Evolutionary conservation across 2,113 vertebrate genomes (phyloP), one percentile per base, ranked within the genome.

Genomic region (Syrmaticus mikado): DNA sequence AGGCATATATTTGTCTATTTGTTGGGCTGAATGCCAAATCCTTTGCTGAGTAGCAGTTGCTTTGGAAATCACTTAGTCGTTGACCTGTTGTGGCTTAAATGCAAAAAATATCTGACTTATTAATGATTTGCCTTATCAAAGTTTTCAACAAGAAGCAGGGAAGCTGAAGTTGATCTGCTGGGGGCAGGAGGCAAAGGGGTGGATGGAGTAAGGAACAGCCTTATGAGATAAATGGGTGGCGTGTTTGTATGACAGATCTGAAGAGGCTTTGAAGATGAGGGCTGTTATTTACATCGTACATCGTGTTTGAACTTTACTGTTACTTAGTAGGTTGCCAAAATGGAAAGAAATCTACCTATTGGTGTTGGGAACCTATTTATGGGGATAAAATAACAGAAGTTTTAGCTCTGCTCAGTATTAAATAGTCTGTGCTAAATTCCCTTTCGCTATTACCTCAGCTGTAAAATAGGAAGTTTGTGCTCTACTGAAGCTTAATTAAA

Each of bases 401-500:
- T 84, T 76, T 93, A 68, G 7, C 67, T 78, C 12, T 3, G 64
- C 32, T 94, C 68, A 78, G 32, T 89, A 50, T 92, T 82, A 70
- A 92, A 55, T 48, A 79, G 65, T 52, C 76, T 82, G n/a, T 85
- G 83, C 58, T 76, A 87, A 62, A 70, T 36, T 75, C 92, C 30
- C 36, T 65, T 38, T 91, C 41, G 52, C 92, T 87, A 70, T 87
- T 92, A 87, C 77, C 75, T 97, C 90, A 79, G 58, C 80, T 89
- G 92, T 96, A 92, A 95, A 92, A 93, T 81, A 67, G 75, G 68
- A 76, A 80, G 73, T 93, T 85, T 90, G 91, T 80, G 90, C 77
- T 95, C 87, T 89, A 50, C 43, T 91, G 90, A 95, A 90, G 82
- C 67, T 92, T 94, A 94, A 96, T 95, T 92, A 96, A 93, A 93